Base-by-base conservation (phyloP, 1,140 invertebrate genomes). In the Diorhabda elongata region DNA sequence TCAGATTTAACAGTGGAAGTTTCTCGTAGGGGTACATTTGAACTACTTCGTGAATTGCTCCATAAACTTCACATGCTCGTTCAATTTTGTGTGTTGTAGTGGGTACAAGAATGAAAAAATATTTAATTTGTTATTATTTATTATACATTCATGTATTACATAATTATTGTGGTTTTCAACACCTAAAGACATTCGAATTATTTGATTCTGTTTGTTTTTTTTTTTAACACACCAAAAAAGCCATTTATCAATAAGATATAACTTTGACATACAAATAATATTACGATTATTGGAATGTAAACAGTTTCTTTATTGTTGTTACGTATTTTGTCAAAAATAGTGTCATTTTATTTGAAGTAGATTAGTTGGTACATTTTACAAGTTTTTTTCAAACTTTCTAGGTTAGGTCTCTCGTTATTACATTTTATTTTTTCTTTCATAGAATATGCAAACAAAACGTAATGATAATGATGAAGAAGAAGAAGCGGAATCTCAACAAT, bases 161-260 rank as follows among this genome's bases (percentile, higher is more conserved):
- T 78, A 78, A 77, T 78, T 78, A 77, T 78, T 78, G 77, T 77
- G 75, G 75, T 73, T 69, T 74, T 74, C 69, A 73, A 78, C 75
- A 76, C 73, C 75, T 74, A 75, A 74, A 78, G 75, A 78, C 73
- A 78, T 78, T 73, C 69, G 72, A 74, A 73, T 76, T 78, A 78
- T 78, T 78, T 78, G 76, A 78, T 78, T 78, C 69, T 74, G 68
- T 69, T 74, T 74, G 69, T 71, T 26, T 26, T 26, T 71, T 26
- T 71, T 67, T 76, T 73, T 71, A 77, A 79, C 77, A 79, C 77
- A 78, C 75, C 77, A 79, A 76, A 79, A 79, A 79, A 76, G 76
- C 68, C 69, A 66, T 66, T 69, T 71, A 70, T 71, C 68, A 69
- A 56, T 67, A 67, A 60, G 58, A 56, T 44, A 67, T 67, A 67